Evolutionary conservation across 2,797 vertebrate genomes (phyloP).

Genomic region (Podargus strigoides): DNA sequence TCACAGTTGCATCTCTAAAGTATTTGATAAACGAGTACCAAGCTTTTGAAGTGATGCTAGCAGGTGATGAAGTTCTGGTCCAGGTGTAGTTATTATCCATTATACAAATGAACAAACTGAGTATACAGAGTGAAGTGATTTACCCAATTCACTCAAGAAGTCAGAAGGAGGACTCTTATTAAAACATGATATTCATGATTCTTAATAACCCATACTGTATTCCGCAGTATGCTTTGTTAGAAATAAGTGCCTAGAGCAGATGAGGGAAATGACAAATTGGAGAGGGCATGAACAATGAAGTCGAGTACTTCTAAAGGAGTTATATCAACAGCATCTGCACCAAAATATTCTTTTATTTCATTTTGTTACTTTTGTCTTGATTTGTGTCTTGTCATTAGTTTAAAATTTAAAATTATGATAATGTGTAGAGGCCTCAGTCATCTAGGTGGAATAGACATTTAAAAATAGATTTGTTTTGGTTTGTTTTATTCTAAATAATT

Average conservation of each 20-base stretch:
- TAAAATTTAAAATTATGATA: background rate
- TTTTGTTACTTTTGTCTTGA: background rate
- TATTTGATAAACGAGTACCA: background rate
- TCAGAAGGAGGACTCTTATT: background rate
- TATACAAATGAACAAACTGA: background rate
- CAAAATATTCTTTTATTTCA: background rate
- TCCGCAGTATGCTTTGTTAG: background rate
- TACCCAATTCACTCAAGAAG: background rate
- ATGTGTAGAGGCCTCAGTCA: background rate
- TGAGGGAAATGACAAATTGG: background rate
- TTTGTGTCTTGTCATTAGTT: background rate
- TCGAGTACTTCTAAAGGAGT: background rate
- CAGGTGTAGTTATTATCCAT: background rate
- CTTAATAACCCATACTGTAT: background rate
- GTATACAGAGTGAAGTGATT: background rate
- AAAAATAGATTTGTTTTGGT: background rate
- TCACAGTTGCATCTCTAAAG: background rate
- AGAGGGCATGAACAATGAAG: background rate
- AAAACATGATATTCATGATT: background rate
- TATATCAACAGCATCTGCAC: background rate
- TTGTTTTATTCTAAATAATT: background rate
- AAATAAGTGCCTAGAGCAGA: background rate
- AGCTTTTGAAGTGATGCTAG: background rate
- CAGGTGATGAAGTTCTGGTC: background rate
- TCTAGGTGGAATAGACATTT: background rate